Percentiles rank a stretch among this genome's conserved stretches.
Evolutionary conservation across 2,113 vertebrate genomes (phyloP).

Genomic region (Pluvialis apricaria): DNA sequence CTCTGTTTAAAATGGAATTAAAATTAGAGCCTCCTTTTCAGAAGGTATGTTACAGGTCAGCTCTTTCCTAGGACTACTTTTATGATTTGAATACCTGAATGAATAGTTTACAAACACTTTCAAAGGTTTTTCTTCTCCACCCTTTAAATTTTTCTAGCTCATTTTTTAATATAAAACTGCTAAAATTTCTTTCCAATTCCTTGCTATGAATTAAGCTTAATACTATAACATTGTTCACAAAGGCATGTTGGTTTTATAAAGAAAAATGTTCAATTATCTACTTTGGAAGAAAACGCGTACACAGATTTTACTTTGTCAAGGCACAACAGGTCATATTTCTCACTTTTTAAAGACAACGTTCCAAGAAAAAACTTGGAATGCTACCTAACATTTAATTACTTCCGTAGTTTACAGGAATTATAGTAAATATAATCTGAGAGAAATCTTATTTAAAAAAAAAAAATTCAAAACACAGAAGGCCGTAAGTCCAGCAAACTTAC

Average conservation of each 20-base stretch:
- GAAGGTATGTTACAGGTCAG: not conserved
- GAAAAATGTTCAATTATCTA: not conserved
- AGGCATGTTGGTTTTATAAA: not conserved
- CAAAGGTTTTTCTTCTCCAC: not conserved
- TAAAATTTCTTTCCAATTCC: not conserved
- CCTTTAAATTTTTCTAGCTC: not conserved
- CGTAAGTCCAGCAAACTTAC: conserved; percentile 6
- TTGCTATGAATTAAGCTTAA: not conserved
- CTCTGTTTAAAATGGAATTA: conserved; percentile 1
- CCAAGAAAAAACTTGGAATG: not conserved
- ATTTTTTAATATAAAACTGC: not conserved
- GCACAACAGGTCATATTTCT: not conserved
- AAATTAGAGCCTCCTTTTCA: not conserved
- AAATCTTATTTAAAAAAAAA: not conserved
- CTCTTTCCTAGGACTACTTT: not conserved
- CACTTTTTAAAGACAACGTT: not conserved
- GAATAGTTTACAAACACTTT: not conserved
- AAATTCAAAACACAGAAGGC: not conserved
- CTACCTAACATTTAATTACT: not conserved
- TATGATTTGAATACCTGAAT: not conserved
- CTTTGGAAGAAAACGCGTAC: not conserved
- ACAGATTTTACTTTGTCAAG: not conserved
- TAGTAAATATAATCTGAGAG: not conserved
- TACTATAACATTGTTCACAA: not conserved
- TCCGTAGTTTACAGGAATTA: not conserved